These are phyloP conservation scores for Ficedula albicollis DNA, from an alignment of 2,797 vertebrate species.

Conservation along the genomic window DNA sequence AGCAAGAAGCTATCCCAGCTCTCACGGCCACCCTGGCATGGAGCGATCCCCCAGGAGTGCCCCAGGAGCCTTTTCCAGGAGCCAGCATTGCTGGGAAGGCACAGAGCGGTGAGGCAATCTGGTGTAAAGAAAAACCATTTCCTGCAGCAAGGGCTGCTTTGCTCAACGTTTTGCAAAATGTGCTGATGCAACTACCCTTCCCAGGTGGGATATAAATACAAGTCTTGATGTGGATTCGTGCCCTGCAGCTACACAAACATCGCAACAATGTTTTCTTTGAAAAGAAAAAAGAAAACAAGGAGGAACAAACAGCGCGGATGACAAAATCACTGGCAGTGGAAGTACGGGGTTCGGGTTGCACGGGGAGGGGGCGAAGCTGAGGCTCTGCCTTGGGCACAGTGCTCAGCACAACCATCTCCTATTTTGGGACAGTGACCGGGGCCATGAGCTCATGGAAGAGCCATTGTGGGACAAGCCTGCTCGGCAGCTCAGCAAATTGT, in stretches of 20 bases:
- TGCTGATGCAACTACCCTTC: conserved; percentile 58
- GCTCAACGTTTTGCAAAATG: conserved; percentile 51
- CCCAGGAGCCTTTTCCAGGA: neutral
- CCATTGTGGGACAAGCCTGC: neutral
- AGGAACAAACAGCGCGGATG: neutral
- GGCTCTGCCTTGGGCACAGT: neutral
- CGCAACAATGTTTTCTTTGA: neutral
- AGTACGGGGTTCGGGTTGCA: neutral
- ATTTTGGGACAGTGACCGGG: neutral
- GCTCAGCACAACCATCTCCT: neutral
- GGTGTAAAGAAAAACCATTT: conserved; percentile 56
- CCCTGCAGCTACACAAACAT: conserved; percentile 37
- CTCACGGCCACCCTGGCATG: neutral
- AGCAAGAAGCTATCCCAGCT: neutral
- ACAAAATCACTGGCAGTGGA: neutral
- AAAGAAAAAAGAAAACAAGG: conserved; percentile 6
- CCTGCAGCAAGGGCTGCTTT: conserved; percentile 58
- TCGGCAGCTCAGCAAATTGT: neutral
- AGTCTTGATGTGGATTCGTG: conserved; percentile 5
- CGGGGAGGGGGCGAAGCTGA: neutral
- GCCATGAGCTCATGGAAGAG: neutral
- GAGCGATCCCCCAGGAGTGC: neutral
- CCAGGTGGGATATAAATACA: conserved; percentile 51
- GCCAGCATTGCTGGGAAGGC: conserved; percentile 27
- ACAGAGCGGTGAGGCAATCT: conserved; percentile 47